A percentile compares a stretch with the other conserved stretches of the same genome.
Evolutionary conservation across 30 jellyfish, hydroid and myxozoan genomes (phyloP).

Genomic region (Nemopilema nomurai): DNA sequence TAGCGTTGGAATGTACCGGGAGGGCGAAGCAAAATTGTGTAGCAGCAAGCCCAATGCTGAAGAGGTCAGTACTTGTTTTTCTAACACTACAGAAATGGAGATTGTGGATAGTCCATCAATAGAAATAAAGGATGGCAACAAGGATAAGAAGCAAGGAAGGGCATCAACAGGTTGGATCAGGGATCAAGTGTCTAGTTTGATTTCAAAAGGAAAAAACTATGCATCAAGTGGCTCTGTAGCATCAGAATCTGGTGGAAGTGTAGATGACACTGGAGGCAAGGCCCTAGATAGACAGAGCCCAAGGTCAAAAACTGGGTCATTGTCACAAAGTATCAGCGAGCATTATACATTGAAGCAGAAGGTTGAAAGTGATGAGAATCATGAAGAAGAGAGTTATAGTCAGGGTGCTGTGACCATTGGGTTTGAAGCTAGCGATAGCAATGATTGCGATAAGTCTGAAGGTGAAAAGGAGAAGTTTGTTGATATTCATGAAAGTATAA

Average conservation of each 20-base stretch:
- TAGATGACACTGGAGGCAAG: conserved; percentile 10
- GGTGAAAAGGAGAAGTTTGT: conserved; percentile 34
- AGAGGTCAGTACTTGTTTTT: not conserved
- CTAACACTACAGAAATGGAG: not conserved
- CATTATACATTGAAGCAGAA: conserved; percentile 61
- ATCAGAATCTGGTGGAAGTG: not conserved
- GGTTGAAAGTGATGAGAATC: conserved; percentile 7
- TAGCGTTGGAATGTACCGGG: not conserved
- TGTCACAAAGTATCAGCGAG: conserved; percentile 48
- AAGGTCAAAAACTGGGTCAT: not conserved
- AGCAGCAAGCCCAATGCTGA: conserved; percentile 1
- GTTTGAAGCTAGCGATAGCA: not conserved
- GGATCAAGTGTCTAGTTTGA: conserved; percentile 82
- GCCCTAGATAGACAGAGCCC: not conserved
- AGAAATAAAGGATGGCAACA: conserved; percentile 40
- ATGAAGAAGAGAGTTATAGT: not conserved
- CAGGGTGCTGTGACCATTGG: conserved; percentile 1
- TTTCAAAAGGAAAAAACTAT: conserved; percentile 61
- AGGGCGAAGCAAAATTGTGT: not conserved
- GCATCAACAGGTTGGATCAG: conserved; percentile 78
- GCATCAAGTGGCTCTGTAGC: conserved; percentile 35
- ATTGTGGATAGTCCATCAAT: conserved; percentile 18
- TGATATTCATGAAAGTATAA: conserved; percentile 55
- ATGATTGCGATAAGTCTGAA: not conserved
- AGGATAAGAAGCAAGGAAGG: conserved; percentile 23